A percentile compares a stretch with the other conserved stretches of the same genome.
Evolutionary conservation across 2,888 invertebrate species (phyloP).

Genomic region (Helobdella robusta): DNA sequence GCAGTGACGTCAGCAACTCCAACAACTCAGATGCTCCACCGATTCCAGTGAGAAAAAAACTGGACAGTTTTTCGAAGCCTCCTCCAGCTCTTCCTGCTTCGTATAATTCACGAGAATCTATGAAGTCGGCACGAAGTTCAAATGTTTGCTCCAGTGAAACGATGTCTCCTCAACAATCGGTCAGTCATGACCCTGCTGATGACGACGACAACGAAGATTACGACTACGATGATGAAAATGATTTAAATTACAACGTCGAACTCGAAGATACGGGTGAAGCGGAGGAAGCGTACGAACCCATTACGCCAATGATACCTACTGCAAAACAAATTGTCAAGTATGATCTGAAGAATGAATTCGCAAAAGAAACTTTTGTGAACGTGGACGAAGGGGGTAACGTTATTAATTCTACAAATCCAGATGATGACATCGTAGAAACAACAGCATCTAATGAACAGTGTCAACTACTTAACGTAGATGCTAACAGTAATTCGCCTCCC

Average conservation of each 20-base stretch:
- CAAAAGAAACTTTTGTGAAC: too few species aligned
- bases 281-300: conserved; percentile 5
- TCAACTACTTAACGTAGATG: too few species aligned
- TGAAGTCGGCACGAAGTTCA: neutral
- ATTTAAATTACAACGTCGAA: conserved; percentile 25
- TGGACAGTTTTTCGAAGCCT: conserved; percentile 1
- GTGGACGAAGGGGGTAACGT: neutral
- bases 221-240: conserved; percentile 21
- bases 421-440: too few species aligned
- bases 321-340: too few species aligned
- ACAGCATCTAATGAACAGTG: too few species aligned
- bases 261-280: conserved; percentile 18
- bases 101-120: too few species aligned
- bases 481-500: too few species aligned
- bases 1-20: neutral
- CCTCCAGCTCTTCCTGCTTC: conserved; percentile 13
- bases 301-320: neutral
- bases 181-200: conserved; percentile 8
- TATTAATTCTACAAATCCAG: neutral
- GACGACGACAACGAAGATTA: conserved; percentile 20
- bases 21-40: conserved; percentile 17
- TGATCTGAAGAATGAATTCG: too few species aligned
- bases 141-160: neutral
- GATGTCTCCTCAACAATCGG: neutral
- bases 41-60: conserved; percentile 17